A percentile compares a stretch with the other conserved stretches of the same genome.
Evolutionary conservation across 2,797 vertebrate species (phyloP).

Genomic region (Pipistrellus kuhlii): DNA sequence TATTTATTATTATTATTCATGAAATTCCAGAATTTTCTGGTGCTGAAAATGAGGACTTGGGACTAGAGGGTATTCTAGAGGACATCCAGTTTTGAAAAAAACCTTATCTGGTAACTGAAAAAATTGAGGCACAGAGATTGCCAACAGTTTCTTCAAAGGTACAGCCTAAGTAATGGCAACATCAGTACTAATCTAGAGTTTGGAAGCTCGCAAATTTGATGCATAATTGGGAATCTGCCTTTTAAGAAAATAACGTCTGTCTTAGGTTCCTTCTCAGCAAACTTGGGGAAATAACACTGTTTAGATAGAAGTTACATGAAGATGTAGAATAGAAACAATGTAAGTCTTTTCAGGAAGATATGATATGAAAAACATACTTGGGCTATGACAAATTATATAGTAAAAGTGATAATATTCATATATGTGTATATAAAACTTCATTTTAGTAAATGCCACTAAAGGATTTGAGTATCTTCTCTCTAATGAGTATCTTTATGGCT

Average conservation of each 20-base stretch:
- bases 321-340: not conserved
- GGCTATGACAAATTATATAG: not conserved
- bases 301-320: slow-evolving; percentile 19
- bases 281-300: not conserved
- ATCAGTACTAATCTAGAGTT: slow-evolving; percentile 1
- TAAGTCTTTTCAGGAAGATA: slow-evolving; percentile 24
- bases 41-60: not conserved
- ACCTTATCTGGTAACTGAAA: not conserved
- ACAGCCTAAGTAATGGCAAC: not conserved
- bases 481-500: slow-evolving; percentile 28
- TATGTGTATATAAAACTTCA: not conserved
- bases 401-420: slow-evolving; percentile 17
- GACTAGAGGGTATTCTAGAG: not conserved
- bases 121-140: not conserved
- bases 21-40: slow-evolving; percentile 43
- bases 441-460: slow-evolving; percentile 46
- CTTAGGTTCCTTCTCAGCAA: not conserved
- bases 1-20: slow-evolving; percentile 61
- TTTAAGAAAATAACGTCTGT: slow-evolving; percentile 62
- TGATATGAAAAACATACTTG: not conserved
- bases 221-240: not conserved
- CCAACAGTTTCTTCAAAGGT: not conserved
- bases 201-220: slow-evolving; percentile 35
- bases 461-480: not conserved
- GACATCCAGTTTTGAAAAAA: not conserved